Evolutionary conservation across 2,888 invertebrate genomes (phyloP).

Genomic region (Leptogaster cylindrica): DNA sequence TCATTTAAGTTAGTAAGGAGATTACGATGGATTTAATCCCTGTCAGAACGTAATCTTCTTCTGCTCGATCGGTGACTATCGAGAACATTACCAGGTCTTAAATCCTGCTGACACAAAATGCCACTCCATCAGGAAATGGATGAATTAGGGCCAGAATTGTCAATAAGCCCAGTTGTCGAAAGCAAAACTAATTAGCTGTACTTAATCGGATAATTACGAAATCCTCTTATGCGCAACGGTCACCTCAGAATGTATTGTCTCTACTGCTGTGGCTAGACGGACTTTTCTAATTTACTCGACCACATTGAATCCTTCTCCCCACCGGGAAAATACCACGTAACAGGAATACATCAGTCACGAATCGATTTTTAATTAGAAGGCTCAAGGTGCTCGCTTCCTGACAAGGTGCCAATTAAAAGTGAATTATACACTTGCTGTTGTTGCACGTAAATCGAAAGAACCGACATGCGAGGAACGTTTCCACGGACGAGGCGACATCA

Average conservation of each 20-base stretch:
- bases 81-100: constrained; percentile 5
- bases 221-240: constrained; percentile 15
- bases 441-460: too few relatives aligned
- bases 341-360: neutral
- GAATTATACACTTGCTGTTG: constrained; percentile 18
- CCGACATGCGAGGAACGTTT: too few relatives aligned
- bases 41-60: constrained; percentile 14
- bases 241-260: neutral
- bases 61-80: neutral
- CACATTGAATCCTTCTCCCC: neutral
- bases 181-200: constrained; percentile 6
- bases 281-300: neutral
- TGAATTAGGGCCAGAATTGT: neutral
- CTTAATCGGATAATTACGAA: constrained; percentile 34
- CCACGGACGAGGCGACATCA: too few relatives aligned
- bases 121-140: neutral
- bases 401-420: constrained; percentile 36
- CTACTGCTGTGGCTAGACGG: neutral
- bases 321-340: neutral
- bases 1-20: constrained; percentile 13
- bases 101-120: constrained; percentile 6
- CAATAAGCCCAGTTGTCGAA: constrained; percentile 6
- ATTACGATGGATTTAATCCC: constrained; percentile 24
- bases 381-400: constrained; percentile 30
- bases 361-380: constrained; percentile 35